phyloP scores from a whole-genome alignment of 2,888 invertebrate species.

The Agrilus biguttatus region DNA sequence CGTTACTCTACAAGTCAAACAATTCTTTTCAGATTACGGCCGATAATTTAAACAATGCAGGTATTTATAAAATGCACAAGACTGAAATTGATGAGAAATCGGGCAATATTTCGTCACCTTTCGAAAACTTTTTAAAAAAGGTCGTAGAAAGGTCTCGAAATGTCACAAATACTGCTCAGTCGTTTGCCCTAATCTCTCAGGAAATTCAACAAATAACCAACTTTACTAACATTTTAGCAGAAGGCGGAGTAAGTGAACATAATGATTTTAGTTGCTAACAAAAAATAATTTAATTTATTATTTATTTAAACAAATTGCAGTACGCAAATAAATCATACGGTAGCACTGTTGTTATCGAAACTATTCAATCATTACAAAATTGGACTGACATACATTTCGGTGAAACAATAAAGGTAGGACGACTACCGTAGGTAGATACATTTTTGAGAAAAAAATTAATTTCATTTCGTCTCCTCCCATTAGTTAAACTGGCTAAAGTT shows the following conservation, averaged over 20 bases:
- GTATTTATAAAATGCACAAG: too few species aligned
- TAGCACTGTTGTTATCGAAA: conserved; percentile 1
- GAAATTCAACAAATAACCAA: conserved; percentile 8
- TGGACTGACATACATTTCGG: conserved; percentile 15
- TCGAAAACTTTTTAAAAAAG: conserved; percentile 9
- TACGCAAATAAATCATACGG: neutral
- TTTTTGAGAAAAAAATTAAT: too few species aligned
- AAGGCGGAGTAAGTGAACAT: conserved; percentile 17
- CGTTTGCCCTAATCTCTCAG: conserved; percentile 4
- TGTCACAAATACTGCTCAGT: conserved; percentile 7
- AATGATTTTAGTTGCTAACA: neutral
- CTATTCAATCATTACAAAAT: conserved; percentile 13
- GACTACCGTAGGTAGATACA: too few species aligned
- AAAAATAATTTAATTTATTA: too few species aligned
- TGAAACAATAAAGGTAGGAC: conserved; percentile 3
- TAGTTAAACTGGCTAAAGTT: conserved; percentile 29
- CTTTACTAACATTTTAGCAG: conserved; percentile 18
- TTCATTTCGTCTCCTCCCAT: conserved; percentile 10
- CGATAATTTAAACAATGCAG: conserved; percentile 1
- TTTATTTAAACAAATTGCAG: neutral
- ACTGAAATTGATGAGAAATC: neutral
- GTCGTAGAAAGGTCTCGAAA: conserved; percentile 9
- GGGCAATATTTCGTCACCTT: conserved; percentile 5
- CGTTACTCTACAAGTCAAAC: too few species aligned
- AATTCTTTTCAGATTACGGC: neutral